Evolutionary conservation across 2,888 invertebrate species (phyloP), one percentile per base, ranked within the genome.

Genomic region (Arenicola marina): DNA sequence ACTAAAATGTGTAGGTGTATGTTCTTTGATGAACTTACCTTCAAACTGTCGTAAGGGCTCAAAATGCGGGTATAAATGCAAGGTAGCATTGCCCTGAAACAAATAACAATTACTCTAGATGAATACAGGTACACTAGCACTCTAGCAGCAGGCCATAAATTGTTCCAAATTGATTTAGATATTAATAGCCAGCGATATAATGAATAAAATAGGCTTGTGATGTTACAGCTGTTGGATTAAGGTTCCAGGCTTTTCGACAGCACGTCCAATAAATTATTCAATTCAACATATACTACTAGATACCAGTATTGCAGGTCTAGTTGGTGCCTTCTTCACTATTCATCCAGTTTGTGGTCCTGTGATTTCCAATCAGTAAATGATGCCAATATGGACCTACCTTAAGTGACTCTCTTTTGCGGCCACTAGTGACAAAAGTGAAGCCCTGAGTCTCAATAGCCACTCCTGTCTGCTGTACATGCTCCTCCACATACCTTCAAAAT

Each of bases 371-470:
- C n/a, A n/a, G n/a, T n/a, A n/a, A n/a, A n/a, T n/a, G n/a, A n/a
- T n/a, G n/a, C n/a, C 11, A 38, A 38, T 38, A 38, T 38, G n/a
- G 11, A 72, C 79, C 74, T 69, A 83, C 87, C 64, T 86, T 86
- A 4, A 87, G 81, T 7, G 87, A 85, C 74, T 87, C 87, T 65
- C 87, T 76, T 71, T 86, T 86, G 62, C 84, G 81, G 18, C 87
- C 87, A 76, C 86, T 86, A 0, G 87, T 87, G 18, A 87, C 85
- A 72, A 87, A 84, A 43, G 85, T 84, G 72, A 87, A 87, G 1
- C 87, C 87, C 72, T 87, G 87, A 1, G 87, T 87, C 75, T 87
- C 87, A 69, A 87, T 87, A n/a, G 87, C 87, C 56, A 87, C 87
- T 18, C 87, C 87, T 29, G 87, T 87, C 68, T 83, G 85, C 73